Base-by-base conservation (phyloP, 2,113 vertebrate species). In the Tetrao urogallus region DNA sequence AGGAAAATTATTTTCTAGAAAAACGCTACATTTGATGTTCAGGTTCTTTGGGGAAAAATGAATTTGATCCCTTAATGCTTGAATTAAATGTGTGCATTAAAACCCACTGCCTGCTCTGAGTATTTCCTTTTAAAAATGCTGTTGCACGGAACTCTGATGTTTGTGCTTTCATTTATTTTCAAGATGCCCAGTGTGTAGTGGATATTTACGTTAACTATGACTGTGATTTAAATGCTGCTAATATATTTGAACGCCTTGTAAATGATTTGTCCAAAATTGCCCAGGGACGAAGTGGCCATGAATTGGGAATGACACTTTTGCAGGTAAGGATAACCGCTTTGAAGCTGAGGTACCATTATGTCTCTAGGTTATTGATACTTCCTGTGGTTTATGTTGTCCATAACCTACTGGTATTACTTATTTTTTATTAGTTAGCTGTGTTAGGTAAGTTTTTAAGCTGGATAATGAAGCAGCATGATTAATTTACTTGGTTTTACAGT, bases 161-260 rank as follows among this genome's bases (percentile, higher is more conserved):
- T 79, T 17, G 0, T 2, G 5, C 34, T 86, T 85, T 91, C n/a
- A 95, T 43, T 94, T 95, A 0, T 97, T 92, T 97, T 92, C 65
- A 92, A 99, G 99, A 99, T 97, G 99, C 99, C 86, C 99, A 99
- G 96, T 99, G 99, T 71, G 99, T 99, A 83, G 99, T 99, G 86
- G 99, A 99, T 96, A 99, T 99, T 96, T 99, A 99, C 43, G 99
- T 99, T 64, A 99, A 99, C 97, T 99, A 99, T 61, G 99, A 99
- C 96, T 99, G 99, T 95, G 99, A 99, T 97, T 98, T 99, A 92
- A 99, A 99, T 3, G 99, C 99, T 76, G 99, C 99, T 93, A 99
- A 99, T 97, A 99, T 99, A 96, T 99, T 99, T 94, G 99, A 99
- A 95, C 98, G 99, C 32, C 98, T 99, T 22, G 99, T 99, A 77